A percentile compares a stretch with the other conserved stretches of the same genome.
Evolutionary conservation across 2,888 invertebrate genomes (phyloP).

Genomic region (Morinoia aosen): DNA sequence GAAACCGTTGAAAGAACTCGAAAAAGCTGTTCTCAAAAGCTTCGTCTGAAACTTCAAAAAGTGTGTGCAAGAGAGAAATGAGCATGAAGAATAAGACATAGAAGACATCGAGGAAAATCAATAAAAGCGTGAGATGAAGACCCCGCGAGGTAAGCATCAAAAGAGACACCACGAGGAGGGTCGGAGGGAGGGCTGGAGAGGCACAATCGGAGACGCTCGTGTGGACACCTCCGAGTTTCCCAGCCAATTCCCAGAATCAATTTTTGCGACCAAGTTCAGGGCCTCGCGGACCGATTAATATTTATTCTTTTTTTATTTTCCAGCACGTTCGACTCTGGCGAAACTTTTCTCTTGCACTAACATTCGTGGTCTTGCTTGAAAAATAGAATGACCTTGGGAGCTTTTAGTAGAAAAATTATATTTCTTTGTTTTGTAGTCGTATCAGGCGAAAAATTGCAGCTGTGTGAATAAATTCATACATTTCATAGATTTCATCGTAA

Average conservation of each 20-base stretch:
- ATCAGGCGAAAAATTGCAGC: neutral
- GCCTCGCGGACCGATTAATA: neutral
- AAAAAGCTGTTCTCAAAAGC: neutral
- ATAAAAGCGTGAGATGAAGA: neutral
- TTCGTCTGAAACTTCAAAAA: neutral
- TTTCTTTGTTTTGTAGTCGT: neutral
- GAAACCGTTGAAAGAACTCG: neutral
- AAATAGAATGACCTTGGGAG: neutral
- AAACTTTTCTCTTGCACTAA: neutral
- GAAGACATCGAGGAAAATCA: neutral
- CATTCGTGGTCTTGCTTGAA: neutral
- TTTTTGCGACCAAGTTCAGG: neutral
- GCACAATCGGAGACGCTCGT: neutral
- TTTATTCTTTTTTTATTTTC: neutral
- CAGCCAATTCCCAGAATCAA: neutral
- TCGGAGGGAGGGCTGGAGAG: neutral
- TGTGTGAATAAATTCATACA: neutral
- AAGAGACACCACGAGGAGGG: neutral
- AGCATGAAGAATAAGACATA: neutral
- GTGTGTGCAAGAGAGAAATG: neutral
- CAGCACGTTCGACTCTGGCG: neutral
- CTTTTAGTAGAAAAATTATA: neutral
- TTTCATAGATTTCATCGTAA: neutral
- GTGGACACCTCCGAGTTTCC: neutral
- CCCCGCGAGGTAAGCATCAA: neutral